A percentile compares a stretch with the other conserved stretches of the same genome.
phyloP scores from a whole-genome alignment of 2,888 invertebrate genomes.

The Pemphredon lugubris region DNA sequence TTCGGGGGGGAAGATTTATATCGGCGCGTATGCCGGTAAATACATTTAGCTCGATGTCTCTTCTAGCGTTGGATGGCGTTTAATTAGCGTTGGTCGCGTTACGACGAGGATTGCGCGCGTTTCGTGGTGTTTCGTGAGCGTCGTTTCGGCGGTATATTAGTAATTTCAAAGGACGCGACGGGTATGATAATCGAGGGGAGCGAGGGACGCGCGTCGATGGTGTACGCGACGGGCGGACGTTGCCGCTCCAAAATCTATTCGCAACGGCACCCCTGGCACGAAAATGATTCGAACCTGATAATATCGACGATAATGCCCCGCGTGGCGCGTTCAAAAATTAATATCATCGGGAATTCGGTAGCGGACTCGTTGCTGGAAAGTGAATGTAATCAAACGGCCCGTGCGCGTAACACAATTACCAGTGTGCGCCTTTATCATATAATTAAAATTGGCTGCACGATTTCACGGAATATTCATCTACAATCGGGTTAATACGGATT shows the following conservation, averaged over 20 bases:
- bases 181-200: no score
- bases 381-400: constrained; percentile 67
- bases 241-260: constrained; percentile 37
- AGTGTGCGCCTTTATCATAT: constrained; percentile 64
- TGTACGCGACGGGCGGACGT: no score
- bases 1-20: constrained; percentile 16
- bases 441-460: constrained; percentile 64
- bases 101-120: background rate
- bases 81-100: background rate
- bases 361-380: constrained; percentile 50
- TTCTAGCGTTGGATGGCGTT: constrained; percentile 1
- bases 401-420: constrained; percentile 66
- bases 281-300: constrained; percentile 59
- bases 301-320: constrained; percentile 60
- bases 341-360: constrained; percentile 54
- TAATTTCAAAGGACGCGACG: no score
- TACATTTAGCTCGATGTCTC: background rate
- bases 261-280: constrained; percentile 36
- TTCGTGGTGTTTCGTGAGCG: background rate
- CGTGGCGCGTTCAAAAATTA: constrained; percentile 60
- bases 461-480: constrained; percentile 46
- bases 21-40: background rate
- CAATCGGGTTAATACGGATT: constrained; percentile 26
- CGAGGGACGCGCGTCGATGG: no score
- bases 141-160: background rate